Conservation (phyloP, 2,113 vertebrate genomes). For the Tauraco erythrolophus region DNA sequence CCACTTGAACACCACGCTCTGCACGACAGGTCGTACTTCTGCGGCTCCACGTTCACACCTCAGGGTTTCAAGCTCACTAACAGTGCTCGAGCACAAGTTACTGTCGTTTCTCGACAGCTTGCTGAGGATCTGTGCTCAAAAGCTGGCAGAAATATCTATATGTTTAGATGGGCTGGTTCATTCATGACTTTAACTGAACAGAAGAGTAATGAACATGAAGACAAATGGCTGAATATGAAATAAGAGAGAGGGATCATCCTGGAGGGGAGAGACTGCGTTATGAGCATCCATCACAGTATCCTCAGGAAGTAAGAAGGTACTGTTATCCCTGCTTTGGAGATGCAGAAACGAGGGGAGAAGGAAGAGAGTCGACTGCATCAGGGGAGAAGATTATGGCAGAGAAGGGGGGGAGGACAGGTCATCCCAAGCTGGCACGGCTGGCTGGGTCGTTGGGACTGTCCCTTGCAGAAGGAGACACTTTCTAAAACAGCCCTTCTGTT, state of each 20-base stretch:
- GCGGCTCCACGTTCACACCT: fast-evolving
- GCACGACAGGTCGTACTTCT: background rate
- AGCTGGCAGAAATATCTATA: too few species aligned
- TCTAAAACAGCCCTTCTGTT: too few species aligned
- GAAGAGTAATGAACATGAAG: background rate
- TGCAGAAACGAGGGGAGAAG: too few species aligned
- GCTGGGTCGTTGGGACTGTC: too few species aligned
- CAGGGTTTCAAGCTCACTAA: background rate
- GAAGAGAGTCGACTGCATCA: too few species aligned
- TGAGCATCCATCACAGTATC: background rate
- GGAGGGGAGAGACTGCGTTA: background rate
- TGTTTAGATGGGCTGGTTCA: background rate
- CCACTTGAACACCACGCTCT: background rate
- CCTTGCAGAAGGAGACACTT: too few species aligned
- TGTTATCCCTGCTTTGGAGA: too few species aligned
- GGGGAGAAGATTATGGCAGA: too few species aligned
- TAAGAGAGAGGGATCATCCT: background rate
- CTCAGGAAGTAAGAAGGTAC: background rate
- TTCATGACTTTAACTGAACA: background rate
- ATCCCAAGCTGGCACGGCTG: too few species aligned
- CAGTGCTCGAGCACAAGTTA: fast-evolving
- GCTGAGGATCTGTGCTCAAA: background rate
- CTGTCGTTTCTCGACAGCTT: fast-evolving
- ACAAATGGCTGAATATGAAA: background rate
- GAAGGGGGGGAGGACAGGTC: too few species aligned